These are phyloP conservation scores for Drosophila nebulosa DNA, from an alignment of 1,140 invertebrate genomes.

Conservation along the genomic window DNA sequence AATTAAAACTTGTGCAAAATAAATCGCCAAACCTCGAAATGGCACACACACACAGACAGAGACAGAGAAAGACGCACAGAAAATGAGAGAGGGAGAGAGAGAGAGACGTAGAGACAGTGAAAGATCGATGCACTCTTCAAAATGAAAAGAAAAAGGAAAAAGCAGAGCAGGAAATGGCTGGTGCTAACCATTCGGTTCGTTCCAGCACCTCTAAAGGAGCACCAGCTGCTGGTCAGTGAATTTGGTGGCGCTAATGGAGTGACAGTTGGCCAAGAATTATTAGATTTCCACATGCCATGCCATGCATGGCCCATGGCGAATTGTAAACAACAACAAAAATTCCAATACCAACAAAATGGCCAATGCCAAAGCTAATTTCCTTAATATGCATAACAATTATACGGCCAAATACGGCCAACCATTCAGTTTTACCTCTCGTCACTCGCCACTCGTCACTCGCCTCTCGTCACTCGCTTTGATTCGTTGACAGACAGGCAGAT, in stretches of 20 bases:
- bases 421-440: no score
- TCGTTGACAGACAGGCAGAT: background rate
- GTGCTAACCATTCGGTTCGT: background rate
- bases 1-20: slow-evolving; percentile 81
- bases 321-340: slow-evolving; percentile 35
- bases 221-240: background rate
- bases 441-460: background rate
- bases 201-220: background rate
- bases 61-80: background rate
- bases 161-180: slow-evolving; percentile 9
- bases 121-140: slow-evolving; percentile 51
- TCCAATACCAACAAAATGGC: background rate
- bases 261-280: slow-evolving; percentile 77
- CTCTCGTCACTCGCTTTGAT: background rate
- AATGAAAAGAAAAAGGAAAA: background rate
- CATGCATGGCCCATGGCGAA: no score
- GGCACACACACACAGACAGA: background rate
- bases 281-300: slow-evolving; percentile 76
- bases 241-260: slow-evolving; percentile 62
- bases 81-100: background rate
- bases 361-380: slow-evolving; percentile 52
- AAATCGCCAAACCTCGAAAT: slow-evolving; percentile 72
- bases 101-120: slow-evolving; percentile 13
- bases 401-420: slow-evolving; percentile 6
- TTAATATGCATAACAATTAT: slow-evolving; percentile 58